Conservation (phyloP, 2,113 vertebrate genomes). For the Oryzias javanicus region DNA sequence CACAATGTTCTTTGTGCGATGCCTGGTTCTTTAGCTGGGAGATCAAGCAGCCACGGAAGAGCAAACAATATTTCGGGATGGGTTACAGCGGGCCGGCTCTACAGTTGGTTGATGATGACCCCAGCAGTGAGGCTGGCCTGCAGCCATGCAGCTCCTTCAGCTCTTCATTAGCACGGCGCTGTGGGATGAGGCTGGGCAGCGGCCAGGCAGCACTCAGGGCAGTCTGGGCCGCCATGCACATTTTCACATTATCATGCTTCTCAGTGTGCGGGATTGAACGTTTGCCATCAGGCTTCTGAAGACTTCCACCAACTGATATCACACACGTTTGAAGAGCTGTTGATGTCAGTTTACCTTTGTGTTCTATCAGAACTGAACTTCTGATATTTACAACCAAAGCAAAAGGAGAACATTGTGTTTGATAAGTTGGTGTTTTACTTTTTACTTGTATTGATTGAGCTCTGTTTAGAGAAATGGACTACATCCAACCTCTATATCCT, state of each 20-base stretch:
- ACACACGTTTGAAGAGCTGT: constrained; percentile 15
- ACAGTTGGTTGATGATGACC: constrained; percentile 44
- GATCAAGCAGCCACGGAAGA: constrained; percentile 16
- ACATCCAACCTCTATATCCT: too few species aligned
- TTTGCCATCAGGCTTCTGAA: constrained; percentile 47
- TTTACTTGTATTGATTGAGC: too few species aligned
- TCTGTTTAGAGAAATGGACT: too few species aligned
- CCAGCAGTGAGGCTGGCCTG: constrained; percentile 29
- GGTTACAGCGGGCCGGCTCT: constrained; percentile 13
- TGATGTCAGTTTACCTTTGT: not conserved
- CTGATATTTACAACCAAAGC: too few species aligned
- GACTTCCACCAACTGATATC: constrained; percentile 34
- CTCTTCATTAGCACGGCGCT: constrained; percentile 32
- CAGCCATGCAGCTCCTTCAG: constrained; percentile 30
- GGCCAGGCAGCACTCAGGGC: constrained; percentile 32
- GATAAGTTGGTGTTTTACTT: too few species aligned
- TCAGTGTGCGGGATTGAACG: constrained; percentile 49
- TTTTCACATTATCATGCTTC: constrained; percentile 63
- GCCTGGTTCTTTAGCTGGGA: not conserved
- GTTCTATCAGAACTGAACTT: too few species aligned
- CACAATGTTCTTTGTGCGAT: not conserved
- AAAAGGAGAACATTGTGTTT: too few species aligned
- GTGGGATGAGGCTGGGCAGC: constrained; percentile 18
- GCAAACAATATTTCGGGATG: constrained; percentile 11
- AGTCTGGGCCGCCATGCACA: constrained; percentile 36